These are phyloP conservation scores for Empis livida DNA, from an alignment of 2,888 invertebrate genomes.

Conservation along the genomic window DNA sequence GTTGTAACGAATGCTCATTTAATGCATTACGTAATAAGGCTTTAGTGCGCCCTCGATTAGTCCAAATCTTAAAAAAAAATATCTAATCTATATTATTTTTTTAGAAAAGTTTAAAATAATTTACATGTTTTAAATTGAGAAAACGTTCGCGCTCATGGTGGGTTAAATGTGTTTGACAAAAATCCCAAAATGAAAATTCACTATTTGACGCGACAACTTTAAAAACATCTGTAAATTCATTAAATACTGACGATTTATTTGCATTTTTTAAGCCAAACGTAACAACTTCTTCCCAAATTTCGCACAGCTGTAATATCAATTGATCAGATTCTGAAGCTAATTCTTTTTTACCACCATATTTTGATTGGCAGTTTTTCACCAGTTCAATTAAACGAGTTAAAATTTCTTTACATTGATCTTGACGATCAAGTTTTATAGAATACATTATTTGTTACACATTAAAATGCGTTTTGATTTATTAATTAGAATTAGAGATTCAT, in stretches of 20 bases:
- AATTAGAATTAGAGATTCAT: too few species aligned
- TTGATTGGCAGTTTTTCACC: slow-evolving; percentile 50
- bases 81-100: too few species aligned
- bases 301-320: slow-evolving; percentile 43
- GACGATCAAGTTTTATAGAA: too few species aligned
- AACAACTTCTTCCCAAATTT: slow-evolving; percentile 62
- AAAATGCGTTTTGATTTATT: too few species aligned
- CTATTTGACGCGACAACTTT: slow-evolving; percentile 43
- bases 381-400: slow-evolving; percentile 24
- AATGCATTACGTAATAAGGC: slow-evolving; percentile 82
- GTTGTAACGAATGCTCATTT: slow-evolving; percentile 82
- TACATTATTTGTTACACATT: too few species aligned
- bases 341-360: slow-evolving; percentile 79
- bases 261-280: slow-evolving; percentile 61
- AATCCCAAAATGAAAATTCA: slow-evolving; percentile 46
- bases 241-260: slow-evolving; percentile 19
- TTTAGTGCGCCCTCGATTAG: slow-evolving; percentile 45
- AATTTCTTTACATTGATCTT: slow-evolving; percentile 21
- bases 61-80: slow-evolving; percentile 41
- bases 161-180: slow-evolving; percentile 64
- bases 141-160: slow-evolving; percentile 82
- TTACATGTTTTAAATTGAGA: slow-evolving; percentile 46
- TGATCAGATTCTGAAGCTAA: slow-evolving; percentile 78
- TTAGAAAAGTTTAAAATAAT: background rate
- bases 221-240: slow-evolving; percentile 21